These are phyloP conservation scores for Drosophila lutescens DNA, from an alignment of 2,888 invertebrate species.

Conservation along the genomic window DNA sequence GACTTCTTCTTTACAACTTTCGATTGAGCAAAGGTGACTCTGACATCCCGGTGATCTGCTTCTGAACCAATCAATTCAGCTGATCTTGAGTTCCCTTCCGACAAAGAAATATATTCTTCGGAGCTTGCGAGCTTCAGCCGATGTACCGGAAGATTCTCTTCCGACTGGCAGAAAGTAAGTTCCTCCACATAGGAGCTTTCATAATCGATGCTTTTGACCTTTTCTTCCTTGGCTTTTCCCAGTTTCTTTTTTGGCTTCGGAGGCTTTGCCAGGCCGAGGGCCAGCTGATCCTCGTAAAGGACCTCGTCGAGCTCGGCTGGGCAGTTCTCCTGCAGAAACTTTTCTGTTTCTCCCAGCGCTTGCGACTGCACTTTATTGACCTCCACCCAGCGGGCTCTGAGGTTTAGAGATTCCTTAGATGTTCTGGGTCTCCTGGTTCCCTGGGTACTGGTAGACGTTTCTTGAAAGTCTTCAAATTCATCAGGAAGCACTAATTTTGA, in stretches of 20 bases:
- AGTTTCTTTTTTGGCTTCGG: conserved; percentile 1
- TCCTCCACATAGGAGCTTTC: not conserved
- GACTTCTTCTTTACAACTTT: not conserved
- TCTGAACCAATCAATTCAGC: not conserved
- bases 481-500: not conserved
- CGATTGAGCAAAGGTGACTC: not conserved
- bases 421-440: not conserved
- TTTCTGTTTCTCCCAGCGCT: conserved; percentile 51
- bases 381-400: conserved; percentile 66
- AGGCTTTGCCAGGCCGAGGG: not conserved
- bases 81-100: conserved; percentile 5
- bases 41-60: not conserved
- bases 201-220: not conserved
- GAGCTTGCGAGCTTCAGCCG: conserved; percentile 2
- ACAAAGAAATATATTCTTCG: conserved; percentile 12
- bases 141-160: not conserved
- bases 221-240: not conserved
- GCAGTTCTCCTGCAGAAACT: conserved; percentile 43
- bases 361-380: conserved; percentile 47
- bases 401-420: conserved; percentile 23
- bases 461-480: not conserved
- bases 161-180: not conserved
- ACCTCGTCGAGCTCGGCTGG: not conserved
- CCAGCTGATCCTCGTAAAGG: conserved; percentile 6
- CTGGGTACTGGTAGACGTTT: not conserved